Percentiles rank a stretch among this genome's conserved stretches.
phyloP scores from a whole-genome alignment of 2,888 invertebrate genomes.

The Hirtodrosophila cameraria region DNA sequence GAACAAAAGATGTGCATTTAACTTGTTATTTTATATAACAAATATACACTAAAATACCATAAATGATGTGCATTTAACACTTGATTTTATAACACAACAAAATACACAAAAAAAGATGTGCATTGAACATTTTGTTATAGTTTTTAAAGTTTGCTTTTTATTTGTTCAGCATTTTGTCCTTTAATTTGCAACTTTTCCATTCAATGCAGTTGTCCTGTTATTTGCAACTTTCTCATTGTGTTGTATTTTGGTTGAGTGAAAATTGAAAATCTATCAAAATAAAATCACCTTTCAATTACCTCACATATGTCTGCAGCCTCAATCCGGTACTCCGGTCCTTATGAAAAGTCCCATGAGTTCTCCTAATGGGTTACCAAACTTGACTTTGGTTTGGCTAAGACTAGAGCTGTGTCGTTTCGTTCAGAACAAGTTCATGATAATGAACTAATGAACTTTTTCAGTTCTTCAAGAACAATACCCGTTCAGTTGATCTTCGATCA shows the following conservation, averaged over 20 bases:
- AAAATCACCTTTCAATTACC: conserved; percentile 27
- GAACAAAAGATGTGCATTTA: background rate
- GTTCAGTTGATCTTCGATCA: too few relatives aligned
- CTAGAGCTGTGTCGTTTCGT: too few relatives aligned
- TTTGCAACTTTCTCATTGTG: conserved; percentile 28
- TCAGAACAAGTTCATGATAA: too few relatives aligned
- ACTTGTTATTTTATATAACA: too few relatives aligned
- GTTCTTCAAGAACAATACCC: too few relatives aligned
- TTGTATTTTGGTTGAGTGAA: conserved; percentile 44
- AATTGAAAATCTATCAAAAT: conserved; percentile 27
- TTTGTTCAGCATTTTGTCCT: conserved; percentile 18
- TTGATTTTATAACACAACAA: conserved; percentile 1
- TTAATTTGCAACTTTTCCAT: conserved; percentile 24
- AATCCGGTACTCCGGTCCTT: conserved; percentile 31
- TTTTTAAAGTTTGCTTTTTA: conserved; percentile 4
- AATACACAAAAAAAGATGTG: background rate
- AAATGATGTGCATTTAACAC: background rate
- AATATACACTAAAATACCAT: too few relatives aligned
- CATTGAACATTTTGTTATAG: background rate
- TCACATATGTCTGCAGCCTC: conserved; percentile 5
- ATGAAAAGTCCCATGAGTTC: conserved; percentile 7
- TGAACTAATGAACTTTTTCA: too few relatives aligned
- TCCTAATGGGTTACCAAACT: conserved; percentile 24
- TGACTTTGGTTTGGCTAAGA: conserved; percentile 41
- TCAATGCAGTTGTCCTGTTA: conserved; percentile 6